These are phyloP conservation scores for Diplodus puntazzo DNA, from an alignment of 2,797 vertebrate genomes.

Conservation along the genomic window DNA sequence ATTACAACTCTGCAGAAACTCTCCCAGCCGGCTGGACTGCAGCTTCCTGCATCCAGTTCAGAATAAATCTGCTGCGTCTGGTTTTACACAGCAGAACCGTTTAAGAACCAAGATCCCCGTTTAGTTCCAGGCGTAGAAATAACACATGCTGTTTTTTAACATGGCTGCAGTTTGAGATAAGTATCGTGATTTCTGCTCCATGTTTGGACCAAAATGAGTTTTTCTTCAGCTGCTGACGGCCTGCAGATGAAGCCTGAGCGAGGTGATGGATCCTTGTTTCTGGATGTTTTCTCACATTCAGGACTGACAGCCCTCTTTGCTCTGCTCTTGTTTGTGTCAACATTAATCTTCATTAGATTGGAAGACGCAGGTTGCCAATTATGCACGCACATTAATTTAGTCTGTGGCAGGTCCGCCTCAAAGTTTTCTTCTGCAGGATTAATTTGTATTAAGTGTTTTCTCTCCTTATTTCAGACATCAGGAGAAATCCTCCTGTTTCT, in stretches of 20 bases:
- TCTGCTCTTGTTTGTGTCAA: constrained; percentile 60
- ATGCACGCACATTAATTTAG: constrained; percentile 42
- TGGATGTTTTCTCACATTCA: constrained; percentile 30
- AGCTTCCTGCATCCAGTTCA: constrained; percentile 7
- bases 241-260: constrained; percentile 21
- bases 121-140: constrained; percentile 17
- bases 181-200: not conserved
- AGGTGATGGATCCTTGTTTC: constrained; percentile 26
- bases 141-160: not conserved
- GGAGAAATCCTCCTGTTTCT: constrained; percentile 24
- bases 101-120: not conserved
- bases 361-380: constrained; percentile 64
- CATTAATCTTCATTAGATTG: constrained; percentile 66
- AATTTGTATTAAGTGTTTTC: constrained; percentile 29
- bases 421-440: constrained; percentile 36
- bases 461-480: constrained; percentile 1
- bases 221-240: not conserved
- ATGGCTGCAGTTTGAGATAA: not conserved
- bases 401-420: constrained; percentile 28
- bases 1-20: constrained; percentile 44
- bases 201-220: constrained; percentile 9
- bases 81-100: constrained; percentile 24
- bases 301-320: constrained; percentile 52
- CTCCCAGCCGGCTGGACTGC: constrained; percentile 9
- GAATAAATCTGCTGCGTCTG: constrained; percentile 17